A percentile compares a stretch with the other conserved stretches of the same genome.
Evolutionary conservation across 2,113 vertebrate species (phyloP).

Genomic region (Lasiurus borealis): DNA sequence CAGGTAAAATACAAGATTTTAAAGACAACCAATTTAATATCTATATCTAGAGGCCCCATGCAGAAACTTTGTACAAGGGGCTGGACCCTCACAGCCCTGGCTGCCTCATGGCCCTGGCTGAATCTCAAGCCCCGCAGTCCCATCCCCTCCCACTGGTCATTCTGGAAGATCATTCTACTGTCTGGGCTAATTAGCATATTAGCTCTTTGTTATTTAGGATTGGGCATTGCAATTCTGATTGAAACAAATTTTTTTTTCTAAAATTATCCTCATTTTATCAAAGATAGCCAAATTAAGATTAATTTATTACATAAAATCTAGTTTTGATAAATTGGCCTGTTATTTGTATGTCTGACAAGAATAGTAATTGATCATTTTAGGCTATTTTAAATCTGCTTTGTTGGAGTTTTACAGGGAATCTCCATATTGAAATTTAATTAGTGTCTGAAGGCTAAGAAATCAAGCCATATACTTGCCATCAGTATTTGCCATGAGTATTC

Average conservation of each 20-base stretch:
- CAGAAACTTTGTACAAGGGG: no score
- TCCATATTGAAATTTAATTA: not conserved
- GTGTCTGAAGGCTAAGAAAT: not conserved
- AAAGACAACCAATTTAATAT: not conserved
- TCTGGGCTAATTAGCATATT: no score
- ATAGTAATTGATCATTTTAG: not conserved
- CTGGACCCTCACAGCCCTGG: no score
- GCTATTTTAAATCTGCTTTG: not conserved
- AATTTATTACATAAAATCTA: not conserved
- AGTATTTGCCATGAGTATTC: not conserved
- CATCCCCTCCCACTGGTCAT: no score
- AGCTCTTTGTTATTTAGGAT: not conserved
- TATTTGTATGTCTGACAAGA: not conserved
- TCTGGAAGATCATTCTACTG: no score
- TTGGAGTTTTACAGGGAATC: not conserved
- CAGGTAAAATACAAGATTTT: not conserved
- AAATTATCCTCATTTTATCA: not conserved
- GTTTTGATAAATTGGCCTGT: not conserved
- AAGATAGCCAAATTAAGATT: not conserved
- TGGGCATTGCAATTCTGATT: not conserved
- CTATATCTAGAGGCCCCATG: not conserved
- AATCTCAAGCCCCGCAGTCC: rapidly evolving
- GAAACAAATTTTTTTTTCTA: not conserved
- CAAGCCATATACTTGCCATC: not conserved
- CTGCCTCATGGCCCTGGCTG: no score